Conservation (phyloP, 2,888 invertebrate species). For the Stegana nigrithorax region DNA sequence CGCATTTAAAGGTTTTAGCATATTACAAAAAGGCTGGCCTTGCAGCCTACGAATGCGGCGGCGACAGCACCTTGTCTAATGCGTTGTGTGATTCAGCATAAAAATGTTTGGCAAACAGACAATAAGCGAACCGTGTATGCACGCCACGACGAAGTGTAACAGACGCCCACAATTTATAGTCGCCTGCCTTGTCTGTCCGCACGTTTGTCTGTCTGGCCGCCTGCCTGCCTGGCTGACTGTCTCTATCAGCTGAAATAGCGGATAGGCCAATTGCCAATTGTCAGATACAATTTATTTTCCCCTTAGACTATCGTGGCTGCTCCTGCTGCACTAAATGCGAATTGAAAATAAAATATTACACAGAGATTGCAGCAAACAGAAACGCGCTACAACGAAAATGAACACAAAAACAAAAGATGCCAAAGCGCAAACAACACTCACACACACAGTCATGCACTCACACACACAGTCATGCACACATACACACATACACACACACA, state of each 20-base stretch:
- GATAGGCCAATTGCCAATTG: constrained; percentile 61
- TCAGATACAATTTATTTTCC: constrained; percentile 60
- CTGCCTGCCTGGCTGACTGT: constrained; percentile 30
- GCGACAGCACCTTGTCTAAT: constrained; percentile 37
- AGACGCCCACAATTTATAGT: constrained; percentile 49
- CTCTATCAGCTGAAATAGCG: constrained; percentile 42
- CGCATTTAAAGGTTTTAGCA: constrained; percentile 50
- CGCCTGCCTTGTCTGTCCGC: constrained; percentile 1
- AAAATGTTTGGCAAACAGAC: constrained; percentile 36
- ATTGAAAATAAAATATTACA: constrained; percentile 61
- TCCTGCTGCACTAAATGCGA: constrained; percentile 52
- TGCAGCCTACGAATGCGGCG: constrained; percentile 5
- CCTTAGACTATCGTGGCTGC: constrained; percentile 44
- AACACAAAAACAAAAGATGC: neutral
- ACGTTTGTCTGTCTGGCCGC: constrained; percentile 17
- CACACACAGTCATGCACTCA: neutral
- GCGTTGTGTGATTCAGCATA: constrained; percentile 60
- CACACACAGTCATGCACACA: neutral
- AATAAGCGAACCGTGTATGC: neutral
- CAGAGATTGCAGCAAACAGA: constrained; percentile 44
- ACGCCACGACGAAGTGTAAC: constrained; percentile 4
- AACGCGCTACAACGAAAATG: neutral
- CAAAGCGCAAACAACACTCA: neutral
- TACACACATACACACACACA: neutral
- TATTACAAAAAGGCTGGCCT: constrained; percentile 25